These are phyloP conservation scores for Stictocephala bisonia DNA, from an alignment of 2,888 invertebrate genomes.

Conservation along the genomic window DNA sequence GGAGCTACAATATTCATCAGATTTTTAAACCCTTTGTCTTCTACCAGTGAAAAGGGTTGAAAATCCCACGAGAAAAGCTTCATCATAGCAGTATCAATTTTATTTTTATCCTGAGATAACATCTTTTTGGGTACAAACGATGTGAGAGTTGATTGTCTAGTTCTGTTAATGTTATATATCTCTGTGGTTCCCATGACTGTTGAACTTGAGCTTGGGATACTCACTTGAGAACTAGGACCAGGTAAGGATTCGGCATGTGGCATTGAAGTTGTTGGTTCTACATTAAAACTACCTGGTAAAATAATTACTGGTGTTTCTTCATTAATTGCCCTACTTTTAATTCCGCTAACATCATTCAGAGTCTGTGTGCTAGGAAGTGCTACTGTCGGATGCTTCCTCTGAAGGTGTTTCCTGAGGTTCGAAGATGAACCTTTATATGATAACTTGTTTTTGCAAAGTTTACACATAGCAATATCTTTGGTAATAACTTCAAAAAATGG, in stretches of 20 bases:
- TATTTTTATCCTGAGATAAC: constrained; percentile 13
- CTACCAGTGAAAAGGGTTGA: constrained; percentile 37
- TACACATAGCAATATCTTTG: not conserved
- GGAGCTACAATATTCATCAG: not conserved
- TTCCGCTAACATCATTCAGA: no score
- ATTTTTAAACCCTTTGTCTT: constrained; percentile 33
- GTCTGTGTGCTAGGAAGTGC: not conserved
- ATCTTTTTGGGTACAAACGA: constrained; percentile 18
- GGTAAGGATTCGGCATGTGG: no score
- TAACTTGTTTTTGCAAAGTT: constrained; percentile 8
- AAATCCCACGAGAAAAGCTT: constrained; percentile 32
- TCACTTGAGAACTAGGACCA: no score
- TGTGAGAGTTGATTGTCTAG: no score
- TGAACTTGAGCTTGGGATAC: not conserved
- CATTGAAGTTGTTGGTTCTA: not conserved
- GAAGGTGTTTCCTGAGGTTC: no score
- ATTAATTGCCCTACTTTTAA: not conserved
- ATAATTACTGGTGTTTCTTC: not conserved
- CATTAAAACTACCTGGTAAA: no score
- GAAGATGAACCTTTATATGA: not conserved
- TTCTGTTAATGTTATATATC: no score
- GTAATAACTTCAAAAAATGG: not conserved
- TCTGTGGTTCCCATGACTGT: no score
- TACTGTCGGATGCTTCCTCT: constrained; percentile 34
- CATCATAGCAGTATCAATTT: constrained; percentile 32